Evolutionary conservation across 1,140 invertebrate species (phyloP).

Genomic region (Popillia japonica): DNA sequence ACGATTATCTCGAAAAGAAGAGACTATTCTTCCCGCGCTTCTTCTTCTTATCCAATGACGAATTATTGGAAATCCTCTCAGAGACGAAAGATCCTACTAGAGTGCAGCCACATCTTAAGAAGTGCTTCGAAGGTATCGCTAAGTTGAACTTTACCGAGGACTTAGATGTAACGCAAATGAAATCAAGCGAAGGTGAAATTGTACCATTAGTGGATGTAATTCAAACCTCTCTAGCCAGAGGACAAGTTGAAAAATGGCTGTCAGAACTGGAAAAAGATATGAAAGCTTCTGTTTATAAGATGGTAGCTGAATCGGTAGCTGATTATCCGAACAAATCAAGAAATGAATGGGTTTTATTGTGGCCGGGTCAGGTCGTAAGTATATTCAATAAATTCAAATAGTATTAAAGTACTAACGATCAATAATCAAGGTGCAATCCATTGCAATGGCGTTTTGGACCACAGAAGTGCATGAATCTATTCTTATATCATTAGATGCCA

Average conservation of each 20-base stretch:
- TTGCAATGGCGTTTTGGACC: constrained; percentile 91
- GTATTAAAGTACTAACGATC: too few relatives aligned
- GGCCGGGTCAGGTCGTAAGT: constrained; percentile 82
- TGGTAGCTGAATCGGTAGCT: constrained; percentile 68
- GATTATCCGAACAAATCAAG: constrained; percentile 74
- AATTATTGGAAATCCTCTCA: constrained; percentile 93
- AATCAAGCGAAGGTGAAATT: constrained; percentile 87
- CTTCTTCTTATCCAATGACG: too few relatives aligned
- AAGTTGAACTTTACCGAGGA: constrained; percentile 85
- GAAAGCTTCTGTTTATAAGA: constrained; percentile 86
- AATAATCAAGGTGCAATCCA: constrained; percentile 80
- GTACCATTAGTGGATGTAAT: constrained; percentile 82
- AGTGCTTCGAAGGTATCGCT: constrained; percentile 95
- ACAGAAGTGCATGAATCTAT: constrained; percentile 81
- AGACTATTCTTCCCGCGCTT: constrained; percentile 93
- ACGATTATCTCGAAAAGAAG: constrained; percentile 96
- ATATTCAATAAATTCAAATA: constrained; percentile 47
- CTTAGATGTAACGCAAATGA: constrained; percentile 89
- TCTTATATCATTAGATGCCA: constrained; percentile 63
- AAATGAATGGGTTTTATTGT: constrained; percentile 83
- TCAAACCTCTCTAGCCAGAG: constrained; percentile 86
- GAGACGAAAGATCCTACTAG: constrained; percentile 95
- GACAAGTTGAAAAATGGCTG: constrained; percentile 97
- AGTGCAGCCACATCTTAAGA: constrained; percentile 98
- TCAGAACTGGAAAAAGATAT: constrained; percentile 89